A percentile compares a stretch with the other conserved stretches of the same genome.
phyloP scores from a whole-genome alignment of 1,140 invertebrate genomes.

The Chionoecetes opilio region DNA sequence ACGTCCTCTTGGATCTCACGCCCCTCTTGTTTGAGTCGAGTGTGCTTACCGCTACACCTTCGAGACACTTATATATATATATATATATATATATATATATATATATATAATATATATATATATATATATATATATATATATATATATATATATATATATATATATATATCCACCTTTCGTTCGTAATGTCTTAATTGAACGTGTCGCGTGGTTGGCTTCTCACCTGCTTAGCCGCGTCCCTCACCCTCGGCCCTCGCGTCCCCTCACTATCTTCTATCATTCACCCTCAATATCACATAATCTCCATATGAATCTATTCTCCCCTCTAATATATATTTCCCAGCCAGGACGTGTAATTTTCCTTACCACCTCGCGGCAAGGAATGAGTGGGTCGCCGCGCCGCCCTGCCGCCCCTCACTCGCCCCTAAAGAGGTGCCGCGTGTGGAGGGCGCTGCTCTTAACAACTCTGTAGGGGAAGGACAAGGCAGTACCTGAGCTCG shows the following conservation, averaged over 20 bases:
- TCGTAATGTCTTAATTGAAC: background rate
- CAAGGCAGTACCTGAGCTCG: no score
- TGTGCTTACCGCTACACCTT: no score
- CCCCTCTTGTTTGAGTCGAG: no score
- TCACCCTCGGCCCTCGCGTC: background rate
- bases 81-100: slow-evolving; percentile 53
- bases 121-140: no score
- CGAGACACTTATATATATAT: slow-evolving; percentile 56
- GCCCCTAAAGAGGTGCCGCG: background rate
- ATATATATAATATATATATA: slow-evolving; percentile 59
- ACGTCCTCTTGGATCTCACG: no score
- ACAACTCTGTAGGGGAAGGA: no score
- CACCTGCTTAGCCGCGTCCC: background rate
- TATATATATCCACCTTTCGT: background rate
- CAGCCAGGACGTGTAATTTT: background rate
- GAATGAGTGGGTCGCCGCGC: background rate
- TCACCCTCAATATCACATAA: slow-evolving; percentile 29
- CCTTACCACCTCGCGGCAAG: background rate
- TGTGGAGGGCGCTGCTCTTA: no score
- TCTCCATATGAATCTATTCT: slow-evolving; percentile 21
- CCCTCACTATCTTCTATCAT: background rate
- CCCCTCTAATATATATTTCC: slow-evolving; percentile 19
- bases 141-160: slow-evolving; percentile 53
- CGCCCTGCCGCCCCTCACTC: background rate
- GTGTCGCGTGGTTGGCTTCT: background rate